These are phyloP conservation scores for Sturnus vulgaris DNA, from an alignment of 2,113 vertebrate species.

Conservation along the genomic window DNA sequence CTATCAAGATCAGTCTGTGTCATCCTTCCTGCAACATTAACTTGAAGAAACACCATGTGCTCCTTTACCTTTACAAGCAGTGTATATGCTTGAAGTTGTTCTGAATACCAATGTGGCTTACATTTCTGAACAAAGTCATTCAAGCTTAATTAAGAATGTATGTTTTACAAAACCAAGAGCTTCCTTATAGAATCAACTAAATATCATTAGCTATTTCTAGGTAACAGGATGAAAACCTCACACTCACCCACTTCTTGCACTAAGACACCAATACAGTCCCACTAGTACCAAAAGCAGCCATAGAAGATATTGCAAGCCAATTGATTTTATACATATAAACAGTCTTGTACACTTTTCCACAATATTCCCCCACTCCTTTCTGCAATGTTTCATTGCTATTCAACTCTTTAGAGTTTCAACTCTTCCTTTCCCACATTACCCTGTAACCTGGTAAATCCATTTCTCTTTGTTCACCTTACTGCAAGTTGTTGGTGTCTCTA, in stretches of 20 bases:
- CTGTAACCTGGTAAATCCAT: not conserved
- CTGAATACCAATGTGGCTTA: not conserved
- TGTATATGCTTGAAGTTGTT: not conserved
- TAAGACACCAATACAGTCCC: not conserved
- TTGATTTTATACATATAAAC: not conserved
- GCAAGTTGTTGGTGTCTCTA: not conserved
- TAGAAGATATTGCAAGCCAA: not conserved
- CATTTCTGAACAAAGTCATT: not conserved
- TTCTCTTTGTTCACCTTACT: not conserved
- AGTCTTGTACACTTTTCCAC: not conserved
- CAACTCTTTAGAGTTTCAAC: not conserved
- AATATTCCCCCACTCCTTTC: not conserved
- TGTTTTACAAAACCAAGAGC: not conserved
- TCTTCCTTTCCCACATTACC: not conserved
- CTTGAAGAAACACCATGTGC: not conserved
- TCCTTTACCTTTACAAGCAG: not conserved
- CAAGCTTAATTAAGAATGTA: not conserved
- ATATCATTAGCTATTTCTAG: not conserved
- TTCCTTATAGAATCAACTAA: not conserved
- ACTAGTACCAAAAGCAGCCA: not conserved
- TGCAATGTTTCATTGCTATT: not conserved
- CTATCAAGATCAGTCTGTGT: not conserved
- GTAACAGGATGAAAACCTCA: not conserved
- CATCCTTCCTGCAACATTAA: not conserved
- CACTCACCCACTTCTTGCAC: not conserved